Evolutionary conservation across 2,113 vertebrate species (phyloP).

Genomic region (Tyto alba): DNA sequence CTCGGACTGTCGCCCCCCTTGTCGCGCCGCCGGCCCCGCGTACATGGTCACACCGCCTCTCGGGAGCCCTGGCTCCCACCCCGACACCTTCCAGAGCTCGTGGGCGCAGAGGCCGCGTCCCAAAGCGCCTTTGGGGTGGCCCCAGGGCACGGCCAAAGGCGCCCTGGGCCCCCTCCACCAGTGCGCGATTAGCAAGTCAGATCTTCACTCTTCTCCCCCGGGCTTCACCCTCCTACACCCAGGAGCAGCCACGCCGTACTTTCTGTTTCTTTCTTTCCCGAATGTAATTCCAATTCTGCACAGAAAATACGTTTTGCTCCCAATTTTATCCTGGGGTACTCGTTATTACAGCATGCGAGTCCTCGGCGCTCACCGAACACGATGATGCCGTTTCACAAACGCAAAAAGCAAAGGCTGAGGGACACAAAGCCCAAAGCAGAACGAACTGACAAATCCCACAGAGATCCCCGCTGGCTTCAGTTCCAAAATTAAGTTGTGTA

Average conservation of each 20-base stretch:
- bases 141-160: too few species aligned
- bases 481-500: background rate
- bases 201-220: fast-evolving
- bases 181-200: too few species aligned
- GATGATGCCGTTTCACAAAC: background rate
- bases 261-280: background rate
- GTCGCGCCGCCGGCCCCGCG: too few species aligned
- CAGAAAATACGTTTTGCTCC: background rate
- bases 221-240: too few species aligned
- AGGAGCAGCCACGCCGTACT: too few species aligned
- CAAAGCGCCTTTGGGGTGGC: too few species aligned
- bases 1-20: too few species aligned
- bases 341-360: fast-evolving
- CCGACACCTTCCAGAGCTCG: too few species aligned
- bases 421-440: background rate
- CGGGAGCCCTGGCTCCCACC: too few species aligned
- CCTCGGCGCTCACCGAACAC: background rate
- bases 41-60: too few species aligned
- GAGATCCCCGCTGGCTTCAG: background rate
- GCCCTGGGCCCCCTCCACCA: too few species aligned
- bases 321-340: background rate
- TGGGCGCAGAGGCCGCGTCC: too few species aligned
- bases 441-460: background rate
- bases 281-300: background rate
- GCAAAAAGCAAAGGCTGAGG: background rate